A percentile compares a stretch with the other conserved stretches of the same genome.
These are phyloP conservation scores for Nematolebias whitei DNA, from an alignment of 2,113 vertebrate genomes.

Conservation along the genomic window DNA sequence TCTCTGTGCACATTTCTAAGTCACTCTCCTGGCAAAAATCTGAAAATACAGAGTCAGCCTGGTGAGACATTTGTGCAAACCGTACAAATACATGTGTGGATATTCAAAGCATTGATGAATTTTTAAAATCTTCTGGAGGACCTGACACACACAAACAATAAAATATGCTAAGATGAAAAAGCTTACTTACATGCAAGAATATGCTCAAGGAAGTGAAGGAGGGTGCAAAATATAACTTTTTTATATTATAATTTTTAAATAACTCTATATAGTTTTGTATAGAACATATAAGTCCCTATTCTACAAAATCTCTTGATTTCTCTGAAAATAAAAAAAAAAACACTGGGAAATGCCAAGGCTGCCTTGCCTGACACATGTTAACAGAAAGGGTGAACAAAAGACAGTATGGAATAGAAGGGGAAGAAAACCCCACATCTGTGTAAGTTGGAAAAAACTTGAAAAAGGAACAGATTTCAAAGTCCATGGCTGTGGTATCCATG, in stretches of 20 bases:
- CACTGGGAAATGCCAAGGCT: conserved; percentile 75
- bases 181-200: neutral
- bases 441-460: conserved; percentile 54
- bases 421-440: conserved; percentile 71
- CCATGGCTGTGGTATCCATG: conserved; percentile 64
- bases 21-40: conserved; percentile 67
- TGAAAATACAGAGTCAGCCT: conserved; percentile 41
- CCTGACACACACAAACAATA: conserved; percentile 28
- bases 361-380: conserved; percentile 68
- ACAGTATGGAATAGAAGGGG: conserved; percentile 59
- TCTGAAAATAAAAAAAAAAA: conserved; percentile 41
- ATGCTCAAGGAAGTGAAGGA: conserved; percentile 8
- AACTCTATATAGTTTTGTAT: conserved; percentile 21
- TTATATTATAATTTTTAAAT: conserved; percentile 34
- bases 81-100: conserved; percentile 29
- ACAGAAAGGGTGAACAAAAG: conserved; percentile 71
- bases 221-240: conserved; percentile 12
- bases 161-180: conserved; percentile 12
- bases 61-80: conserved; percentile 2
- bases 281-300: conserved; percentile 38
- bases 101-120: conserved; percentile 28
- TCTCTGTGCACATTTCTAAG: conserved; percentile 51
- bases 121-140: conserved; percentile 24
- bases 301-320: conserved; percentile 55
- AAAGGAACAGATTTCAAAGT: conserved; percentile 72